phyloP scores from a whole-genome alignment of 2,888 invertebrate genomes.

The Hemaris fuciformis region DNA sequence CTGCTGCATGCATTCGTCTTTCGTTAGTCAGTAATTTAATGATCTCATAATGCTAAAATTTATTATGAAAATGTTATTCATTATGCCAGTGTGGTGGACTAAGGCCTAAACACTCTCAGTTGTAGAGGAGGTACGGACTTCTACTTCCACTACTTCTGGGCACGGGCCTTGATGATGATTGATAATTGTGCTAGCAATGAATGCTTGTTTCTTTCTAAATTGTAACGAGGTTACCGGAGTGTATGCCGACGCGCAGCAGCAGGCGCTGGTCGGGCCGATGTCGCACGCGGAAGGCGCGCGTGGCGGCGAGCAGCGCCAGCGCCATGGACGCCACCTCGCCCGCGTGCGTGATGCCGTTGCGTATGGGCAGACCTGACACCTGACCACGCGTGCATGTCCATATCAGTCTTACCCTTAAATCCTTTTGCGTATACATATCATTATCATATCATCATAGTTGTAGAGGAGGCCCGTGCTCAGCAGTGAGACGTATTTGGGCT shows the following conservation, averaged over 20 bases:
- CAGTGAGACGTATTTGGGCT: too few relatives aligned
- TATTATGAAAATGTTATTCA: too few relatives aligned
- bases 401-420: background rate
- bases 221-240: slow-evolving; percentile 84
- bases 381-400: slow-evolving; percentile 36
- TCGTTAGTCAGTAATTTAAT: too few relatives aligned
- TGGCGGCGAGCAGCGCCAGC: slow-evolving; percentile 89
- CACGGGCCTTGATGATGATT: too few relatives aligned
- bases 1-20: too few relatives aligned
- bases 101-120: too few relatives aligned
- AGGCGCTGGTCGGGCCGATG: slow-evolving; percentile 93
- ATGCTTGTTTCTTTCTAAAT: background rate
- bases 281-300: slow-evolving; percentile 92
- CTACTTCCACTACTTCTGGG: too few relatives aligned
- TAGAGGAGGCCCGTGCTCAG: too few relatives aligned
- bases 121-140: too few relatives aligned
- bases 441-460: too few relatives aligned
- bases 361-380: slow-evolving; percentile 93
- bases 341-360: slow-evolving; percentile 94
- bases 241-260: slow-evolving; percentile 93
- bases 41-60: too few relatives aligned
- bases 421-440: background rate
- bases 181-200: background rate
- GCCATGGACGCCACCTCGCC: slow-evolving; percentile 97
- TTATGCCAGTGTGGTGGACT: too few relatives aligned